Base-by-base conservation (phyloP, 2,888 invertebrate species). In the Perizoma flavofasciatum region DNA sequence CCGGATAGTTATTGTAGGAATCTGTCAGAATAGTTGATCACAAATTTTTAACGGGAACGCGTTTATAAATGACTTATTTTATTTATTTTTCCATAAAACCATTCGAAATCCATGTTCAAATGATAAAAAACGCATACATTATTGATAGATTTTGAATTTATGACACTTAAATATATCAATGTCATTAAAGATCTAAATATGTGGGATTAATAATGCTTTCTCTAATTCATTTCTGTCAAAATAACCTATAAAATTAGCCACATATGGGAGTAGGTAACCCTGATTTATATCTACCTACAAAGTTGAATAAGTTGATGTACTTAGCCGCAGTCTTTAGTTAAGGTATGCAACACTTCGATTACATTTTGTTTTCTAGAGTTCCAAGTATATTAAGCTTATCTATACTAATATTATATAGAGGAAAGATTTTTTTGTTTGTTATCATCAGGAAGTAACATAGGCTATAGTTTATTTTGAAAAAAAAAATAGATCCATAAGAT, bases 11-110 rank as follows among this genome's bases (percentile, higher is more conserved):
- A 65, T 56, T 56, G 53, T 46, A 51, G 47, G 51, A 59, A 59
- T 59, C 61, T 59, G 55, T 3, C 50, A 63, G 57, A 63, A 64
- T 55, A 22, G 46, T 49, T 57, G 61, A 58, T 60, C 59, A 56
- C 66, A 63, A 51, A 61, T 64, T 62, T 63, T 66, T 68, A 66
- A 64, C 64, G 67, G 65, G 55, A 65, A 58, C 59, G 60, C 43
- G 46, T 59, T 59, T 10, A 61, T 66, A 66, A 65, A 67, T 67
- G 58, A 63, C n/a, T 37, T 41, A 47, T 52, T 67, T 65, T 66
- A 68, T 66, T 58, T 54, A 59, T 59, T 49, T 63, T 60, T 65
- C n/a, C n/a, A n/a, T n/a, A n/a, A n/a, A n/a, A n/a, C n/a, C 61
- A 67, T 61, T 55, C 49, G 52, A 53, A n/a, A 49, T 37, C 52